Conservation (phyloP, 2,888 invertebrate species). For the Frankliniella fusca region DNA sequence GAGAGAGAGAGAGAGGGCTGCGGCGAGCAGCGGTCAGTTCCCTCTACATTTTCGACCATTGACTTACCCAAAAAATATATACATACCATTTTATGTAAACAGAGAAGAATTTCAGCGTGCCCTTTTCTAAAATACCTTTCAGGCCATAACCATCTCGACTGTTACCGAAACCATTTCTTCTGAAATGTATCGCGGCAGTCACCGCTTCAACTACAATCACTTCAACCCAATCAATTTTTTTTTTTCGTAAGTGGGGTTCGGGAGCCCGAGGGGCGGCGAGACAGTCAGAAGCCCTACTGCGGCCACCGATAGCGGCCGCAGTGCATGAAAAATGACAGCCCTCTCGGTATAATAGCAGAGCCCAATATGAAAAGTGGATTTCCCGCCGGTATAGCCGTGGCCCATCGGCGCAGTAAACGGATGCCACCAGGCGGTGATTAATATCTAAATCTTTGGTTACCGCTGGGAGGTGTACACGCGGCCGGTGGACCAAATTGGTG, state of each 20-base stretch:
- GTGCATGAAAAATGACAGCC: conserved; percentile 19
- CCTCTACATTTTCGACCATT: too few species aligned
- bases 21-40: too few species aligned
- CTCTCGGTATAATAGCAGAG: conserved; percentile 18
- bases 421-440: not conserved
- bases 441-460: conserved; percentile 5
- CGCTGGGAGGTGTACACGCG: not conserved
- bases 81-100: too few species aligned
- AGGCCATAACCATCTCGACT: too few species aligned
- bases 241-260: not conserved
- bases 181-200: not conserved
- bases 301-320: not conserved
- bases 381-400: not conserved
- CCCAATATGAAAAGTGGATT: conserved; percentile 23
- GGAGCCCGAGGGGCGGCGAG: not conserved
- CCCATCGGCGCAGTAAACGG: conserved; percentile 5
- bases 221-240: too few species aligned
- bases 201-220: not conserved
- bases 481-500: not conserved
- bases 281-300: not conserved
- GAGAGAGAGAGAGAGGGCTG: too few species aligned
- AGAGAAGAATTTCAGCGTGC: too few species aligned
- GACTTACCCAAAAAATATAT: too few species aligned
- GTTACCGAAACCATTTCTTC: too few species aligned
- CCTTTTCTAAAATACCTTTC: too few species aligned